Evolutionary conservation across 2,113 vertebrate species (phyloP).

Genomic region (Aplodontia rufa): DNA sequence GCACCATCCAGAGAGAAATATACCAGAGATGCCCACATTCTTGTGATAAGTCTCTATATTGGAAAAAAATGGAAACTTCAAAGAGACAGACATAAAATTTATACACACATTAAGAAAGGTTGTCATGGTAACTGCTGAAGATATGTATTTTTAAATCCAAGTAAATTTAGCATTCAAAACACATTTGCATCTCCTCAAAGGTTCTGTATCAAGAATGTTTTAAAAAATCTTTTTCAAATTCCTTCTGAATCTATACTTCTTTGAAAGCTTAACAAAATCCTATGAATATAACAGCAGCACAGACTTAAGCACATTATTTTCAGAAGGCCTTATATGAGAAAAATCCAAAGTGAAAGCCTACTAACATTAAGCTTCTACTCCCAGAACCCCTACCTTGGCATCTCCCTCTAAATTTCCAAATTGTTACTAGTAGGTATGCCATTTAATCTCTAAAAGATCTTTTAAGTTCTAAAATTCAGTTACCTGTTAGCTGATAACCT

Average conservation of each 20-base stretch:
- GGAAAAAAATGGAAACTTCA: conserved; percentile 78
- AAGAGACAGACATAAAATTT: conserved; percentile 77
- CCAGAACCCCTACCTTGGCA: neutral
- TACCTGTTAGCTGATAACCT: neutral
- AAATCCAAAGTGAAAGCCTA: conserved; percentile 27
- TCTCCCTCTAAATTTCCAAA: conserved; percentile 8
- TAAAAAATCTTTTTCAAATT: conserved; percentile 72
- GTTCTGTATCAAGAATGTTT: conserved; percentile 72
- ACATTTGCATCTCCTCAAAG: conserved; percentile 82
- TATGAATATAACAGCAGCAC: conserved; percentile 4
- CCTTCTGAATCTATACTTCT: conserved; percentile 65
- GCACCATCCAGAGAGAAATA: conserved; percentile 70
- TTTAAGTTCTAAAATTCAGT: conserved; percentile 23
- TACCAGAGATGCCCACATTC: conserved; percentile 58
- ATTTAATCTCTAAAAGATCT: conserved; percentile 24
- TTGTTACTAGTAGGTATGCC: neutral
- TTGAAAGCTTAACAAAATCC: conserved; percentile 57
- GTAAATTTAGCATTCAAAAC: conserved; percentile 85
- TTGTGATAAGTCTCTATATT: conserved; percentile 66
- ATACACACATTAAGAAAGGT: conserved; percentile 82
- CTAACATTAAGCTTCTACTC: neutral
- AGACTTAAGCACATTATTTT: conserved; percentile 29
- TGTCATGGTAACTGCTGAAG: conserved; percentile 86
- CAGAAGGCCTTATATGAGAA: conserved; percentile 1
- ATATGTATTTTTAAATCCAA: conserved; percentile 87